Evolutionary conservation across 1,140 invertebrate genomes (phyloP).

Genomic region (Heliothis subflexa): DNA sequence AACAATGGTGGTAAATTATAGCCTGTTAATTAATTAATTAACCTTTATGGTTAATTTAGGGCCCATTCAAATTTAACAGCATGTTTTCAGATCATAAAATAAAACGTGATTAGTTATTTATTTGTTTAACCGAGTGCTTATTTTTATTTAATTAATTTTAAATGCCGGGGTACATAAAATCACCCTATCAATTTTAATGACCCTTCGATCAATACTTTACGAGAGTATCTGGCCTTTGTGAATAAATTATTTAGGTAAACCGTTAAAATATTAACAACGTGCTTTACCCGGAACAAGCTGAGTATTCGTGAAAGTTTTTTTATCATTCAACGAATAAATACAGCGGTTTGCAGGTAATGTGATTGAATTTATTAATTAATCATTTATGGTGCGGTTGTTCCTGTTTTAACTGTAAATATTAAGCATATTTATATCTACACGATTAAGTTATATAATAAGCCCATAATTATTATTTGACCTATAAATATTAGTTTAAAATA

Average conservation of each 20-base stretch:
- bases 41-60: not conserved
- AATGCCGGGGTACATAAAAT: not conserved
- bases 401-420: too few species aligned
- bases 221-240: conserved; percentile 5
- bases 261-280: not conserved
- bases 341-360: too few species aligned
- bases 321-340: not conserved
- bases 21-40: conserved; percentile 5
- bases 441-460: too few species aligned
- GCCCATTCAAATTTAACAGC: not conserved
- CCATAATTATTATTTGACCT: too few species aligned
- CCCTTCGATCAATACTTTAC: not conserved
- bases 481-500: too few species aligned
- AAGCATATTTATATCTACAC: too few species aligned
- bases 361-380: too few species aligned
- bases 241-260: conserved; percentile 8
- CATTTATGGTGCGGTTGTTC: too few species aligned
- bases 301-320: not conserved
- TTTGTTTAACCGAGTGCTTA: not conserved
- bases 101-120: not conserved
- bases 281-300: not conserved
- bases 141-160: not conserved
- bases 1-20: not conserved
- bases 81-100: conserved; percentile 5
- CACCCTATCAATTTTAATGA: not conserved